A percentile compares a stretch with the other conserved stretches of the same genome.
Evolutionary conservation across 2,797 vertebrate species (phyloP).

Genomic region (Thunnus albacares): DNA sequence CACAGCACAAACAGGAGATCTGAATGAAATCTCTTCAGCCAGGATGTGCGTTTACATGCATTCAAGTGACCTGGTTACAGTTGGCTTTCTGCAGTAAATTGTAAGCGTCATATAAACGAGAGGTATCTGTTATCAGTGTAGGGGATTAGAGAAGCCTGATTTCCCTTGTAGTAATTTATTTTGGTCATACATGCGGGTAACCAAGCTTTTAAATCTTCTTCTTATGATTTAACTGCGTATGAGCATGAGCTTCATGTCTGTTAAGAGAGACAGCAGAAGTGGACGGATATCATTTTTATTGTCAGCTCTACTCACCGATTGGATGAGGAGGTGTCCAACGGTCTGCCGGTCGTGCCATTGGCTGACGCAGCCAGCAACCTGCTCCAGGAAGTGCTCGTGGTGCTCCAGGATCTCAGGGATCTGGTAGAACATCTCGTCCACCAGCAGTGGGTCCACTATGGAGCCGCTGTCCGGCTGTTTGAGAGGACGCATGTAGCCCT

Average conservation of each 20-base stretch:
- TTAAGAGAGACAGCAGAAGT: background rate
- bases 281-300: background rate
- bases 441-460: conserved; percentile 94
- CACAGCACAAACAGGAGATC: background rate
- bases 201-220: background rate
- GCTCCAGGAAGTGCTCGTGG: conserved; percentile 96
- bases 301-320: conserved; percentile 89
- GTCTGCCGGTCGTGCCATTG: conserved; percentile 97
- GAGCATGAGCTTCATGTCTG: background rate
- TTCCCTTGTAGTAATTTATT: background rate
- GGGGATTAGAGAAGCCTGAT: background rate
- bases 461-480: conserved; percentile 94
- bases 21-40: background rate
- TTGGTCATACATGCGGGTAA: background rate
- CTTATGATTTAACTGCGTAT: background rate
- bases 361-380: conserved; percentile 90
- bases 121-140: background rate
- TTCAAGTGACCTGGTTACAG: background rate
- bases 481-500: conserved; percentile 98
- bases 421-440: conserved; percentile 98
- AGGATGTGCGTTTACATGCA: background rate
- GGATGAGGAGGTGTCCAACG: conserved; percentile 93
- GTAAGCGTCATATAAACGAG: background rate
- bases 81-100: background rate
- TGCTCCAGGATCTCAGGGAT: conserved; percentile 98